phyloP scores from a whole-genome alignment of 2,888 invertebrate species.

The Microctonus hyperodae region DNA sequence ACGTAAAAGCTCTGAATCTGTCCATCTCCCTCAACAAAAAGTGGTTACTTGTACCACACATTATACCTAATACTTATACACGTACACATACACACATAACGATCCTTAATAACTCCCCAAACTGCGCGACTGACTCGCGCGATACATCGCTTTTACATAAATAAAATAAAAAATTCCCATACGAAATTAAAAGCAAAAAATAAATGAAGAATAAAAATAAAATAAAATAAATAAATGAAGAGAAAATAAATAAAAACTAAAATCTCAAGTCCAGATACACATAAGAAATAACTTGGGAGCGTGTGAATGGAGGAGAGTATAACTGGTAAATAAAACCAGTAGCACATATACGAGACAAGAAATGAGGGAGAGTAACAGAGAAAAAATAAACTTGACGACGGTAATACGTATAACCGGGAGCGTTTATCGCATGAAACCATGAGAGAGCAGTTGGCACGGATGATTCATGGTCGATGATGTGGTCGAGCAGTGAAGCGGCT shows the following conservation, averaged over 20 bases:
- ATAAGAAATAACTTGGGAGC: slow-evolving; percentile 24
- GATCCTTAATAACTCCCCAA: slow-evolving; percentile 24
- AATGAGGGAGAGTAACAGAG: background rate
- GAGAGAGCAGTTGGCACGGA: slow-evolving; percentile 59
- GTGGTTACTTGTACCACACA: background rate
- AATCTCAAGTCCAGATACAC: too few species aligned
- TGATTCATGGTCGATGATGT: slow-evolving; percentile 53
- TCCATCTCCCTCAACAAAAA: slow-evolving; percentile 12
- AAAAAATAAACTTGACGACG: background rate
- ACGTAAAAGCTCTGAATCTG: background rate
- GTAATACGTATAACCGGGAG: slow-evolving; percentile 31
- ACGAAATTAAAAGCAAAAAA: background rate
- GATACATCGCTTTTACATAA: background rate
- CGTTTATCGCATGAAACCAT: slow-evolving; percentile 59
- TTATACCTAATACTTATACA: background rate
- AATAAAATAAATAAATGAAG: background rate
- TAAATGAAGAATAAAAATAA: slow-evolving; percentile 3
- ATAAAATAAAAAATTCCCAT: background rate
- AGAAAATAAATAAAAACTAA: too few species aligned
- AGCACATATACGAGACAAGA: background rate
- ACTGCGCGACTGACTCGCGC: background rate
- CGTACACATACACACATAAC: background rate
- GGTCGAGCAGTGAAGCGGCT: slow-evolving; percentile 19
- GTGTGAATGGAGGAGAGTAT: slow-evolving; percentile 22
- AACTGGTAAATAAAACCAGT: slow-evolving; percentile 23